phyloP scores from a whole-genome alignment of 2,888 invertebrate species.

The Phragmatobia fuliginosa region DNA sequence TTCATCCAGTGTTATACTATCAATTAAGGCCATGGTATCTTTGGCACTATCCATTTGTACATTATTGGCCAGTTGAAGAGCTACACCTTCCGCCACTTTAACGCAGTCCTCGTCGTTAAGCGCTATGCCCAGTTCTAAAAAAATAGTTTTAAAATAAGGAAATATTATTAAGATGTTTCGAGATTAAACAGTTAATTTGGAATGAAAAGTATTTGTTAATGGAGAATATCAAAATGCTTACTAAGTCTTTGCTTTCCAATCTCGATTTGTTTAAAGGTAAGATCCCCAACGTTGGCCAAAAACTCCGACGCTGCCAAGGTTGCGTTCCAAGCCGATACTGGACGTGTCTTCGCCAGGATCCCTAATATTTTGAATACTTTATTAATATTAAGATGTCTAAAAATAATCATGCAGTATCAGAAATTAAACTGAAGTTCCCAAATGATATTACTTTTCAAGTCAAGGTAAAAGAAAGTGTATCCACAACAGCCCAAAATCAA shows the following conservation, averaged over 20 bases:
- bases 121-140: slow-evolving; percentile 65
- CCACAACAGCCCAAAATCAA: too few species aligned
- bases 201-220: not conserved
- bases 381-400: too few species aligned
- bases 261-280: slow-evolving; percentile 62
- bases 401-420: too few species aligned
- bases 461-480: too few species aligned
- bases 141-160: not conserved
- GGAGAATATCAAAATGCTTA: slow-evolving; percentile 45
- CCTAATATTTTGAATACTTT: slow-evolving; percentile 53
- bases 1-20: slow-evolving; percentile 60
- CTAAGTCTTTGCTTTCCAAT: slow-evolving; percentile 73
- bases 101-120: slow-evolving; percentile 67
- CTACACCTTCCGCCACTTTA: slow-evolving; percentile 63
- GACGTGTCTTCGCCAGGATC: slow-evolving; percentile 64
- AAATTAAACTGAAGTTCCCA: too few species aligned
- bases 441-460: too few species aligned
- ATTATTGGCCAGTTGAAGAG: slow-evolving; percentile 63
- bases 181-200: not conserved
- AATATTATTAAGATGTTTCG: not conserved
- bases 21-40: slow-evolving; percentile 54
- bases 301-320: slow-evolving; percentile 63
- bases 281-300: slow-evolving; percentile 59
- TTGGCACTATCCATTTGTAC: slow-evolving; percentile 58
- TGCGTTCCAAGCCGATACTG: slow-evolving; percentile 55